Evolutionary conservation across 2,113 vertebrate species (phyloP), one percentile per base, ranked within the genome.

Genomic region (Ceuthmochares aereus): DNA sequence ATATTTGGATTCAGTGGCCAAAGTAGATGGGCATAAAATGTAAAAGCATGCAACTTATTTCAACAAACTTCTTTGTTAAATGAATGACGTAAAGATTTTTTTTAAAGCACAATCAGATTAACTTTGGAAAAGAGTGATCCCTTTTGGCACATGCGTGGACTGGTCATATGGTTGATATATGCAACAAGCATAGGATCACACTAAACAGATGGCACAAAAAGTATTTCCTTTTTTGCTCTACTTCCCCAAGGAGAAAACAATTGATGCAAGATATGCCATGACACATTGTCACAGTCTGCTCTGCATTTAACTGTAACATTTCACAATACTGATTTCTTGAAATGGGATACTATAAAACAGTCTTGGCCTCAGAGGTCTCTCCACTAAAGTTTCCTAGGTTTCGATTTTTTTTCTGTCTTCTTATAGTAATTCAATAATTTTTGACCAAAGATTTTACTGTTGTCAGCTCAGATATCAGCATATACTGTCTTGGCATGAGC

Each of bases 241-340:
- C 21, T 86, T 83, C 55, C 45, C 67, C 77, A 67, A 91, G 43
- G 20, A 91, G 55, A 69, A 94, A 96, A 79, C 32, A 93, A 82
- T 62, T 70, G 70, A 90, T 36, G 80, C 7, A 68, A 90, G 82
- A 70, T 83, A 80, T 55, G 34, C 34, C 66, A 36, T 58, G 30
- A 64, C 80, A 59, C 87, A 95, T 55, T 90, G 51, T 83, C 67
- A 73, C 62, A 90, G 75, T 52, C 36, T 91, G 56, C 32, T 92
- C 40, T 60, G n/a, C 47, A 51, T 94, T 93, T 60, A 89, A 26
- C 36, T 85, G 34, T 73, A 95, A 36, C 32, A 29, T 52, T 78
- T 43, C 19, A 55, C 30, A 51, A 9, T 23, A 49, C 2, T 23
- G 10, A 27, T 89, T 72, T 58, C 29, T 78, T 59, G 17, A 87